Percentiles rank a stretch among this genome's conserved stretches.
These are phyloP conservation scores for Pterophyllum scalare DNA, from an alignment of 2,113 vertebrate species.

Conservation along the genomic window DNA sequence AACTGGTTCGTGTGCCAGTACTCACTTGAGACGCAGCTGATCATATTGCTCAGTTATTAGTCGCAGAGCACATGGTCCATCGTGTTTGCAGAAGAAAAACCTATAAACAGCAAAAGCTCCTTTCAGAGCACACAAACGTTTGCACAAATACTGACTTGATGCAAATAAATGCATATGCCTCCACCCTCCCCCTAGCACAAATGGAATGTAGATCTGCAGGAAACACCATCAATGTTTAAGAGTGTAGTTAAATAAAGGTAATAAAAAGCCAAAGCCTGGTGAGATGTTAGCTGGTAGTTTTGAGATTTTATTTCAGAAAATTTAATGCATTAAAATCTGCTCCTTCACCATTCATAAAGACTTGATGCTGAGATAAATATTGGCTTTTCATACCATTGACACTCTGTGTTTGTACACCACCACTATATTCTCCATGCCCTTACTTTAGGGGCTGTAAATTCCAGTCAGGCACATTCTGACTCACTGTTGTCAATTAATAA, in stretches of 20 bases:
- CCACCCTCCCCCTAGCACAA: neutral
- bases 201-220: neutral
- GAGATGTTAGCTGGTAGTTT: neutral
- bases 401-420: neutral
- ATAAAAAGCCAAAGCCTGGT: neutral
- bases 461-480: neutral
- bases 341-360: neutral
- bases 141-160: neutral
- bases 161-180: neutral
- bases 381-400: neutral
- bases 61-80: neutral
- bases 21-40: neutral
- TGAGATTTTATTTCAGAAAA: neutral
- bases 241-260: neutral
- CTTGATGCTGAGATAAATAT: neutral
- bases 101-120: neutral
- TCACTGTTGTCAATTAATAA: neutral
- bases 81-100: neutral
- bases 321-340: too few species aligned
- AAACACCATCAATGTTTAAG: neutral
- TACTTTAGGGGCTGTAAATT: neutral
- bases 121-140: neutral
- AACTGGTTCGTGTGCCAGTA: neutral
- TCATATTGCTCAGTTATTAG: neutral
- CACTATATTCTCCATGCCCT: neutral